Conservation (phyloP, 2,888 invertebrate species). For the Habroteleia sp. region DNA sequence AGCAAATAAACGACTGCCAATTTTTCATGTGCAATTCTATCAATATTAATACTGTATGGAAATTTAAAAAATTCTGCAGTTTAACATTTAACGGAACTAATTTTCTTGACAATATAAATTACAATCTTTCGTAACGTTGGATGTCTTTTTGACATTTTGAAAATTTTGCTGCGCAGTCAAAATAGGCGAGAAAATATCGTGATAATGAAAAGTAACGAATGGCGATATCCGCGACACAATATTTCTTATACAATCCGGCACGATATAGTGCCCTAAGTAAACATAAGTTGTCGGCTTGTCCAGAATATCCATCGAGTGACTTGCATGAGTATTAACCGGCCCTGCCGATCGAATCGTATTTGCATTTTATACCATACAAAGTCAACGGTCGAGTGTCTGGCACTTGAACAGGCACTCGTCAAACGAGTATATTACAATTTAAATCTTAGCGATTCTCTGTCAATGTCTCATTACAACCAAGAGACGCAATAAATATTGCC, state of each 20-base stretch:
- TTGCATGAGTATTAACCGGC: constrained; percentile 47
- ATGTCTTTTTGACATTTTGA: constrained; percentile 7
- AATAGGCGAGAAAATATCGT: constrained; percentile 28
- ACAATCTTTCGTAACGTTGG: constrained; percentile 2
- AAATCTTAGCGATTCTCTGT: constrained; percentile 52
- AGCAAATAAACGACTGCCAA: too few relatives aligned
- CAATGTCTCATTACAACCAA: constrained; percentile 54
- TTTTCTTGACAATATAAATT: too few relatives aligned
- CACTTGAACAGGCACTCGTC: constrained; percentile 52
- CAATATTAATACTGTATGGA: too few relatives aligned
- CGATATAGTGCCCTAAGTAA: constrained; percentile 25
- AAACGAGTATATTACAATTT: constrained; percentile 54
- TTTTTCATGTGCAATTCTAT: too few relatives aligned
- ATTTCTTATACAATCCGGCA: constrained; percentile 25
- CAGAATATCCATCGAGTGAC: constrained; percentile 37
- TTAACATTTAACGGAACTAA: too few relatives aligned
- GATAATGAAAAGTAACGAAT: constrained; percentile 29
- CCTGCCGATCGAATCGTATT: constrained; percentile 62
- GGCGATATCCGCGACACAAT: constrained; percentile 9
- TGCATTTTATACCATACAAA: constrained; percentile 64
- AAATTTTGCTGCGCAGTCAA: constrained; percentile 6
- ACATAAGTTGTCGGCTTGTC: constrained; percentile 54
- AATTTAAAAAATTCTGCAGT: too few relatives aligned
- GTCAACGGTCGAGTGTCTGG: constrained; percentile 63
- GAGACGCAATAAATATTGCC: constrained; percentile 55